Evolutionary conservation across 1,140 invertebrate species (phyloP), one percentile per base, ranked within the genome.

Genomic region (Oreohelix idahoensis): DNA sequence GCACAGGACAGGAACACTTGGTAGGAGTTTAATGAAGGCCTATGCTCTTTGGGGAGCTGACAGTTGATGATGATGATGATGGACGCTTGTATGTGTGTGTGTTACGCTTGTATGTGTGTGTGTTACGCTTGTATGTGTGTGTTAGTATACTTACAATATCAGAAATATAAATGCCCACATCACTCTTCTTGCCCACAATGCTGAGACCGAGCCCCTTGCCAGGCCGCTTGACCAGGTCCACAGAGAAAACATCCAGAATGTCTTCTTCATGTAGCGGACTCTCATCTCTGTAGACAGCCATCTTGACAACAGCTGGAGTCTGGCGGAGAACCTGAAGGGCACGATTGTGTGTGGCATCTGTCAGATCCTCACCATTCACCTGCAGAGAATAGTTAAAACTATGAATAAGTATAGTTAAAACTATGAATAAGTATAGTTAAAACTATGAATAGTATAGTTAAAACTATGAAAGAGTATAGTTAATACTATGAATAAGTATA

Each of bases 131-230:
- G 11, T 5, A 71, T 71, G 23, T 17, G 10, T 58, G 26, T 58
- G 51, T 23, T 26, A 58, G 5, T 2, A 32, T 29, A 83, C 95
- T 95, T 92, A 99, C 98, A 89, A 99, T 95, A 92, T 99, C 98
- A 36, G 96, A 97, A 83, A 99, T 96, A 92, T 97, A 99, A 80
- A 98, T 97, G 51, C 98, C 97, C 39, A 95, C 95, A 71, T 96
- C 96, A 89, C 95, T 95, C 87, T 96, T 96, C 73, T 96, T 95
- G n/a, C 96, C 96, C 29, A 97, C 95, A 84, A 98, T 95, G 86
- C 96, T 97, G 51, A 99, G 94, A 0, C 98, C 98, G 8, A 99
- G 94, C 75, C 97, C 97, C 93, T 97, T 96, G 17, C 97, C 97
- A 0, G 96, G 94, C 91, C 99, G 99, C 91, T 98, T 98, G 39